phyloP scores from a whole-genome alignment of 1,140 invertebrate species.

The Dysdera silvatica region DNA sequence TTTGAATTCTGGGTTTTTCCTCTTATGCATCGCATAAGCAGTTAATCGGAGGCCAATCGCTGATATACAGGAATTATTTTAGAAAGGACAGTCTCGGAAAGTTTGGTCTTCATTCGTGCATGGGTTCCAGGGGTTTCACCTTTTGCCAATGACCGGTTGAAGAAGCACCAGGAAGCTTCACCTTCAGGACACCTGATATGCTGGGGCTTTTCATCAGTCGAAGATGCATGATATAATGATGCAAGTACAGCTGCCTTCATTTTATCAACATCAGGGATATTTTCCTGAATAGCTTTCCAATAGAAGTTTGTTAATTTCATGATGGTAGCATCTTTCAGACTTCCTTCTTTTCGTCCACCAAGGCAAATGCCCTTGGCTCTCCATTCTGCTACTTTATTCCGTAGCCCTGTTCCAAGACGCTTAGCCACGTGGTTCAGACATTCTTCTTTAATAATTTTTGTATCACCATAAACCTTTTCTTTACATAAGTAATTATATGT shows the following conservation, averaged over 20 bases:
- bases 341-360: neutral
- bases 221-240: neutral
- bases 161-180: conserved; percentile 7
- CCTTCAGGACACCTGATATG: neutral
- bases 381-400: no score
- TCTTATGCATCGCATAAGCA: no score
- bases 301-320: neutral
- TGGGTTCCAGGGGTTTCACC: neutral
- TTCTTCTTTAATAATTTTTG: no score
- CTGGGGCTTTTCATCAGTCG: neutral
- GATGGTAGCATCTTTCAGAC: neutral
- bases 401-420: no score
- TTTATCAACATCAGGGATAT: neutral
- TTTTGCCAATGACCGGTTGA: neutral
- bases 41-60: no score
- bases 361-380: no score
- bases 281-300: neutral
- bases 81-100: no score
- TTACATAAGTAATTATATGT: no score
- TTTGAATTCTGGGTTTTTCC: no score
- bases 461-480: no score
- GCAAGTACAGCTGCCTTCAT: conserved; percentile 13
- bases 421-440: no score
- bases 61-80: no score
- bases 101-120: neutral